Percentiles rank a stretch among this genome's conserved stretches.
Conservation (phyloP, 1,140 invertebrate species). For the Megathymus violae region DNA sequence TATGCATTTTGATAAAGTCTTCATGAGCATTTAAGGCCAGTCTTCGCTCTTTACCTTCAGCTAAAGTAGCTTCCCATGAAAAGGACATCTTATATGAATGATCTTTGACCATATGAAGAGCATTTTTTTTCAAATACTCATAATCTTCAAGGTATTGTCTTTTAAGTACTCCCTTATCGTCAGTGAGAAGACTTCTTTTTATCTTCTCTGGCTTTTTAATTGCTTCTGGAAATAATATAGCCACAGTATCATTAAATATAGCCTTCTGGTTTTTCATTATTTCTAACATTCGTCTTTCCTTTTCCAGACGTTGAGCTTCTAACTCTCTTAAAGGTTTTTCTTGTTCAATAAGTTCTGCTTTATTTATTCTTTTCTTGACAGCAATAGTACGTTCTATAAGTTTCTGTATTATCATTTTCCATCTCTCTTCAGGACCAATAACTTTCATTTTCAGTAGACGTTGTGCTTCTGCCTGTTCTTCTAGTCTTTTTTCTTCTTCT, state of each 20-base stretch:
- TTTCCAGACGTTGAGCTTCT: conserved; percentile 72
- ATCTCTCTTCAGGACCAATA: conserved; percentile 73
- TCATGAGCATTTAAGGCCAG: conserved; percentile 65
- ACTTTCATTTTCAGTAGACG: conserved; percentile 60
- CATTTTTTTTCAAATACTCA: conserved; percentile 51
- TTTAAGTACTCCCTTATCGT: conserved; percentile 56
- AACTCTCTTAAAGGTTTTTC: conserved; percentile 79
- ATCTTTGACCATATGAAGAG: conserved; percentile 55
- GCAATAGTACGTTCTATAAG: conserved; percentile 78
- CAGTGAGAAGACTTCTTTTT: conserved; percentile 59
- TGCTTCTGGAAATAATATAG: conserved; percentile 80
- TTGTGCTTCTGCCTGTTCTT: conserved; percentile 70
- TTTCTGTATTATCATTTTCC: conserved; percentile 77
- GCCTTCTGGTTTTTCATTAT: conserved; percentile 79
- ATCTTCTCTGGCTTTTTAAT: conserved; percentile 65
- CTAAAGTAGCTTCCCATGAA: conserved; percentile 72
- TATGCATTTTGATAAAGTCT: conserved; percentile 67
- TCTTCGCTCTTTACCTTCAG: conserved; percentile 70
- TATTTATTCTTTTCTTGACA: conserved; percentile 79
- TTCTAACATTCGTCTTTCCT: conserved; percentile 77
- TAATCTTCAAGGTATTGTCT: conserved; percentile 68
- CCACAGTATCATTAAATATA: conserved; percentile 81
- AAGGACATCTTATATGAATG: conserved; percentile 68
- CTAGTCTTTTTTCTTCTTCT: conserved; percentile 68
- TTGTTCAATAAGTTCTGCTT: conserved; percentile 72